phyloP scores from a whole-genome alignment of 2,888 invertebrate genomes.

The Parnassius mnemosyne region DNA sequence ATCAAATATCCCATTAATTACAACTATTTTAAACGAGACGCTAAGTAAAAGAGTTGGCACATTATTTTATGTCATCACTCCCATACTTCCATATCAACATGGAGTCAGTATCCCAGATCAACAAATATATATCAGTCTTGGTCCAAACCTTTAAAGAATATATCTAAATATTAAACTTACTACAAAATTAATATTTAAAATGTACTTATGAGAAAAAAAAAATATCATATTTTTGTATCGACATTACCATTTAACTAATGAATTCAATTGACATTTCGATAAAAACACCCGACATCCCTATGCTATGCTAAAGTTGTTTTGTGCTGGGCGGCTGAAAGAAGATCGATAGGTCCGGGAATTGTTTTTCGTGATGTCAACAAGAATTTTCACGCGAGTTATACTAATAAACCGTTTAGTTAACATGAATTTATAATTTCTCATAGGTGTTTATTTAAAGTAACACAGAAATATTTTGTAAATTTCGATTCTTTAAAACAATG shows the following conservation, averaged over 20 bases:
- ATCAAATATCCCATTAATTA: too few relatives aligned
- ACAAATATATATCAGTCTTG: too few relatives aligned
- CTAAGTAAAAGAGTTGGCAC: too few relatives aligned
- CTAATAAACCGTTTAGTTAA: conserved; percentile 29
- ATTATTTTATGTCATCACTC: too few relatives aligned
- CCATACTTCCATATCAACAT: too few relatives aligned
- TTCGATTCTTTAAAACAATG: conserved; percentile 30
- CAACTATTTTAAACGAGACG: too few relatives aligned
- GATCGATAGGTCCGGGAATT: conserved; percentile 50
- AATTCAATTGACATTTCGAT: conserved; percentile 9
- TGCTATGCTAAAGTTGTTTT: conserved; percentile 21
- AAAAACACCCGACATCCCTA: conserved; percentile 32
- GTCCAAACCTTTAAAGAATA: too few relatives aligned
- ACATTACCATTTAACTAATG: too few relatives aligned
- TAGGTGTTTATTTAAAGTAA: conserved; percentile 19
- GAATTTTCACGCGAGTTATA: conserved; percentile 36
- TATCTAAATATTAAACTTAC: too few relatives aligned
- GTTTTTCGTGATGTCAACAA: conserved; percentile 64
- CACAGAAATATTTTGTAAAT: conserved; percentile 21
- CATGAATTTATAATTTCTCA: conserved; percentile 11
- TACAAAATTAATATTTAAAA: too few relatives aligned
- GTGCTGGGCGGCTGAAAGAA: conserved; percentile 40
- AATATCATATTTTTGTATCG: background rate
- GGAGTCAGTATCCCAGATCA: too few relatives aligned
- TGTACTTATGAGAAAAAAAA: background rate